Base-by-base conservation (phyloP, 1,140 invertebrate species). In the Drosophila truncata region DNA sequence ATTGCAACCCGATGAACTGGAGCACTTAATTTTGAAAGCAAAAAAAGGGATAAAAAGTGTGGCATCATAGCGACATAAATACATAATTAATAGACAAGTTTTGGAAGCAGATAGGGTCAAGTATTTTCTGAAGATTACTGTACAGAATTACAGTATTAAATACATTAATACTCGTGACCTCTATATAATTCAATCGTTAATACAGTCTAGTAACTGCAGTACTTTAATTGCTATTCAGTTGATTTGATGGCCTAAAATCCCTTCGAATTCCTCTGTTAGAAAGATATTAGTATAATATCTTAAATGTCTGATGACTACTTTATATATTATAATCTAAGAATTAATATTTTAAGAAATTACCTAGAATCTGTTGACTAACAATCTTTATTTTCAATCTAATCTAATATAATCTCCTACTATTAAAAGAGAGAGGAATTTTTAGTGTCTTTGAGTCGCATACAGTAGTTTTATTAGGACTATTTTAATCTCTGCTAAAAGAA, bases 61-160 rank as follows among this genome's bases (percentile, higher is more conserved):
- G 14, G n/a, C 31, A 59, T n/a, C 46, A 18, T 35, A 35, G 20
- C 27, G 52, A 54, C 52, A 54, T 35, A 54, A 54, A 54, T 54
- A 23, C 52, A 54, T 35, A 35, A 37, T 37, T 54, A 54, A 54
- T 35, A 25, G 31, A 35, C 8, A 37, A 16, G 8, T 35, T 35
- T 3, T 9, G 18, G 8, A 23, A 3, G 18, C 8, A 20, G 3
- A 52, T 33, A 4, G 31, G 9, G 14, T 35, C 14, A 54, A 54
- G 50, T 6, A 23, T 8, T 23, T 23, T 16, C 18, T 20, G 7
- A 20, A 18, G 27, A 20, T 33, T 14, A 33, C 4, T 31, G 31
- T n/a, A n/a, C n/a, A n/a, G n/a, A n/a, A 33, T 10, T 11, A 2
- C 9, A 33, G 31, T 41, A 33, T 10, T 16, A 18, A 52, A 33